Evolutionary conservation across 2,797 vertebrate species (phyloP).

Genomic region (Urocyon cinereoargenteus): DNA sequence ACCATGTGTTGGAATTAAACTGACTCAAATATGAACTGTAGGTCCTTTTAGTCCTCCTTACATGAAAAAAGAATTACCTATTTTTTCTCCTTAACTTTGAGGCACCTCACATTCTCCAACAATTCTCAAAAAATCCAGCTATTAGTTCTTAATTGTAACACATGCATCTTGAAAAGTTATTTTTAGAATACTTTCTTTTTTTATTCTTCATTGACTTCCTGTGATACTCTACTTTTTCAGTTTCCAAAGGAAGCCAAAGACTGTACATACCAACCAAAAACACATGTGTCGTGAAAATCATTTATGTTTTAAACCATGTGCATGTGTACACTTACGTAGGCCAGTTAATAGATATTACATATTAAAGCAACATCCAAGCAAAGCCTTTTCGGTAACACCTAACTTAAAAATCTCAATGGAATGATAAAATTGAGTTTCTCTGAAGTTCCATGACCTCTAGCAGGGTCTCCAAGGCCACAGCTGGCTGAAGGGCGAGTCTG

Average conservation of each 20-base stretch:
- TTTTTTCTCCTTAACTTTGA: background rate
- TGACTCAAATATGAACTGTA: constrained; percentile 23
- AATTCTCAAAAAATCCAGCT: constrained; percentile 1
- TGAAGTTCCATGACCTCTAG: constrained; percentile 37
- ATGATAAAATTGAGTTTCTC: constrained; percentile 10
- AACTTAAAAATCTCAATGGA: background rate
- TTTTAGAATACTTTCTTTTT: constrained; percentile 24
- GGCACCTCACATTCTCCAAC: background rate
- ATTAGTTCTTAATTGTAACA: constrained; percentile 33
- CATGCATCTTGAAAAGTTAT: constrained; percentile 49
- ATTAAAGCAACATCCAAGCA: constrained; percentile 47
- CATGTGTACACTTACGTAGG: background rate
- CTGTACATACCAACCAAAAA: background rate
- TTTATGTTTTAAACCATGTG: constrained; percentile 50
- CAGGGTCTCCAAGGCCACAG: constrained; percentile 39
- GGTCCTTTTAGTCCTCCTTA: constrained; percentile 19
- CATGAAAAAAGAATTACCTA: background rate
- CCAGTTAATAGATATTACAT: background rate
- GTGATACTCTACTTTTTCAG: background rate
- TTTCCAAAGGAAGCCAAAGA: constrained; percentile 4
- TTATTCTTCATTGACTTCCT: constrained; percentile 38
- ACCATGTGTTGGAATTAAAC: constrained; percentile 16
- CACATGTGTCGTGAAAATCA: background rate
- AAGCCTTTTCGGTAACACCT: background rate
- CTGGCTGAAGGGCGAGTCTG: constrained; percentile 60